Evolutionary conservation across 2,797 vertebrate genomes (phyloP).

Genomic region (Phrynocephalus vlangalii): DNA sequence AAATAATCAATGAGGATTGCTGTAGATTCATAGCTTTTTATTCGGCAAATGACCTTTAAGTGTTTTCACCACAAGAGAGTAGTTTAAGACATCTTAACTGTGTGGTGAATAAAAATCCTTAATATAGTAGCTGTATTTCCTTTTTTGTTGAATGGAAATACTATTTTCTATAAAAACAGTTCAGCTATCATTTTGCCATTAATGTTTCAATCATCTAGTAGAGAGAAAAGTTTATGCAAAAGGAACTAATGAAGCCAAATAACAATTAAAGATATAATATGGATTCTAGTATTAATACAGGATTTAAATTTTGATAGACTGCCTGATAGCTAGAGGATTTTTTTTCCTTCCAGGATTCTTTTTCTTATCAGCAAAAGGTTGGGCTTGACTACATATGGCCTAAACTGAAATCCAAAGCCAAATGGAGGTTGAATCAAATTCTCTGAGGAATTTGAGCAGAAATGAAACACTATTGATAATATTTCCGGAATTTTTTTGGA

Average conservation of each 20-base stretch:
- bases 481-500: too few species aligned
- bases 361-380: neutral
- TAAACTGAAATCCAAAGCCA: neutral
- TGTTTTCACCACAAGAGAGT: conserved; percentile 29
- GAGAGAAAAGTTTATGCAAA: conserved; percentile 26
- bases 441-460: neutral
- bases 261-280: neutral
- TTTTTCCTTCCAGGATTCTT: neutral
- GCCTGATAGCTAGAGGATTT: neutral
- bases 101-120: conserved; percentile 48
- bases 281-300: neutral
- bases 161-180: neutral
- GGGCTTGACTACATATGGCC: neutral
- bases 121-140: conserved; percentile 18
- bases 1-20: conserved; percentile 29
- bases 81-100: conserved; percentile 8
- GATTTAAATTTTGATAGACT: neutral
- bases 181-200: conserved; percentile 21
- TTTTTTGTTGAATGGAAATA: conserved; percentile 24
- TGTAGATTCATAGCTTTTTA: conserved; percentile 32
- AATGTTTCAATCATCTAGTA: conserved; percentile 21
- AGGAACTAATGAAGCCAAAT: neutral
- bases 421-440: neutral
- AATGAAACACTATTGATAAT: neutral
- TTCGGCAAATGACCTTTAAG: conserved; percentile 52